Conservation (phyloP, 2,797 vertebrate species). For the Lophotriccus pileatus region DNA sequence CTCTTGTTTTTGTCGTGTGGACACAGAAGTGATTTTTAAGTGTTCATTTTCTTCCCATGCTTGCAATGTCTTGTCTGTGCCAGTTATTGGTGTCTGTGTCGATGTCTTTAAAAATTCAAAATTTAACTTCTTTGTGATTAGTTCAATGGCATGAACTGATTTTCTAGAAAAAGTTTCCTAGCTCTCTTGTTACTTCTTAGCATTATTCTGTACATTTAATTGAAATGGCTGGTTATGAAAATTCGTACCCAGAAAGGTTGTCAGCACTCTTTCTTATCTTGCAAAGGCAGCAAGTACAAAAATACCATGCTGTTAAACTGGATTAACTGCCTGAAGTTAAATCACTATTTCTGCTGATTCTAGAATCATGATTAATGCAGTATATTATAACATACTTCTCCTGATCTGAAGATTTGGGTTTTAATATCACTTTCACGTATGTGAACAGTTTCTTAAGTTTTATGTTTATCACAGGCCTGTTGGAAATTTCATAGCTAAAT, state of each 20-base stretch:
- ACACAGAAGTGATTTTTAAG: background rate
- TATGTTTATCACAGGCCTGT: background rate
- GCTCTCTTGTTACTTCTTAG: background rate
- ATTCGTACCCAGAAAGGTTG: background rate
- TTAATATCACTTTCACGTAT: background rate
- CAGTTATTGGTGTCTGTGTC: background rate
- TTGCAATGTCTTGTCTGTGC: background rate
- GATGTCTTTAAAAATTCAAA: background rate
- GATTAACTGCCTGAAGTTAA: background rate
- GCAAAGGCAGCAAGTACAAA: background rate
- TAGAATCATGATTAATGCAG: background rate
- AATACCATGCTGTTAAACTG: background rate
- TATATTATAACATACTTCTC: background rate
- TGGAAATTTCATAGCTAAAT: background rate
- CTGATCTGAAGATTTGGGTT: background rate
- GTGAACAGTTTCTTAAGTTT: background rate
- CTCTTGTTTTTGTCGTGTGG: background rate
- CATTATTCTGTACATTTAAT: background rate
- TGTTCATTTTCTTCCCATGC: background rate
- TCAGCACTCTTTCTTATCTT: background rate
- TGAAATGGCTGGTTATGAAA: background rate
- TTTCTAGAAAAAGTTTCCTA: background rate
- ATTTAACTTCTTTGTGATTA: background rate
- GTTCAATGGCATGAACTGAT: background rate
- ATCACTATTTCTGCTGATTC: background rate